Evolutionary conservation across 2,797 vertebrate genomes (phyloP).

Genomic region (Cyclura pinguis): DNA sequence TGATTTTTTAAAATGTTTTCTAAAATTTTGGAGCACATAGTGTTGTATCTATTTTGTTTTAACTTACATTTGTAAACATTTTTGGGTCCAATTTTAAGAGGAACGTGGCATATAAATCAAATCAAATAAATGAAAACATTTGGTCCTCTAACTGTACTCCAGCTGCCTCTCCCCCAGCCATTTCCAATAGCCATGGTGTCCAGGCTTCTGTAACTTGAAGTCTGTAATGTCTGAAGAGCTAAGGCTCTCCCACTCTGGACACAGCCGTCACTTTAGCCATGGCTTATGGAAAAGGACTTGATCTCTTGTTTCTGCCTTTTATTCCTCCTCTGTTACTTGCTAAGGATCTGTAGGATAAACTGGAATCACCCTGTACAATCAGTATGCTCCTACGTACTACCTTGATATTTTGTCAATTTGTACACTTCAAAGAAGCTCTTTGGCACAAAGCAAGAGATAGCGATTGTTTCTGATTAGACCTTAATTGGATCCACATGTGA

Average conservation of each 20-base stretch:
- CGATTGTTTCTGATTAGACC: slow-evolving; percentile 73
- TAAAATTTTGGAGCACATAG: no score
- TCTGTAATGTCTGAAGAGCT: not conserved
- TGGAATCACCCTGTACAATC: slow-evolving; percentile 37
- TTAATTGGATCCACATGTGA: slow-evolving; percentile 73
- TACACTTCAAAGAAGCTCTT: slow-evolving; percentile 69
- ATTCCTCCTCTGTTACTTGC: slow-evolving; percentile 35
- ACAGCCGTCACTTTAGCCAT: not conserved
- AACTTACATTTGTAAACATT: no score
- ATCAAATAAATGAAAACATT: no score
- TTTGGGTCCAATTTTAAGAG: no score
- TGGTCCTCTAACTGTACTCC: not conserved
- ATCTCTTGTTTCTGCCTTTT: not conserved
- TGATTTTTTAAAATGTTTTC: no score
- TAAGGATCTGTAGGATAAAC: slow-evolving; percentile 35
- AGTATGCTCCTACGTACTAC: slow-evolving; percentile 44
- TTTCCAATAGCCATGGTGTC: not conserved
- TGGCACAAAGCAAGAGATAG: slow-evolving; percentile 67
- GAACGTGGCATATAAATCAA: no score
- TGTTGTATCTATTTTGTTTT: no score
- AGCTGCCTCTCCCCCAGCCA: not conserved
- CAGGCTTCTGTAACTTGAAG: not conserved
- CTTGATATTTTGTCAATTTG: slow-evolving; percentile 56
- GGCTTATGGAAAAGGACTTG: not conserved
- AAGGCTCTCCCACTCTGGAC: not conserved